Evolutionary conservation across 2,113 vertebrate genomes (phyloP).

Genomic region (Pagrus major): DNA sequence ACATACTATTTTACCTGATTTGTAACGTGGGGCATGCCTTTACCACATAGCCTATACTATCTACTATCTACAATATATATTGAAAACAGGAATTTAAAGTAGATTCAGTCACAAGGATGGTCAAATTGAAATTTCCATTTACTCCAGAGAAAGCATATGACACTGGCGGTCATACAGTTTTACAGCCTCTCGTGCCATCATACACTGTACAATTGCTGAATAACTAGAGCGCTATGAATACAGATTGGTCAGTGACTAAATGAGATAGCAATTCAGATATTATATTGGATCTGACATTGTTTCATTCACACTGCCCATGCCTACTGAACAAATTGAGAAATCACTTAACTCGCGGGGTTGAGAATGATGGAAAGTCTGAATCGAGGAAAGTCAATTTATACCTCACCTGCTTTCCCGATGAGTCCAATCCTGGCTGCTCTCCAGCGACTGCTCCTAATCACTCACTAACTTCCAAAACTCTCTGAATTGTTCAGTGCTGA

Average conservation of each 20-base stretch:
- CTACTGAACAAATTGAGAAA: slow-evolving; percentile 45
- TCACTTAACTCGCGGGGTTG: slow-evolving; percentile 38
- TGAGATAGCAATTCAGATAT: slow-evolving; percentile 33
- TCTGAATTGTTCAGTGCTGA: slow-evolving; percentile 13
- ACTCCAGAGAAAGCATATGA: not conserved
- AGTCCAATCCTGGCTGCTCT: slow-evolving; percentile 43
- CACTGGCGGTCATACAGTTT: not conserved
- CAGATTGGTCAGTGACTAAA: slow-evolving; percentile 36
- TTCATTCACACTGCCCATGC: slow-evolving; percentile 31
- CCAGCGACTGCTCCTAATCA: slow-evolving; percentile 54
- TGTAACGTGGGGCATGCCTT: not conserved
- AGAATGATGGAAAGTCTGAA: slow-evolving; percentile 43
- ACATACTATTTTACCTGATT: not conserved
- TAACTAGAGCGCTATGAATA: not conserved
- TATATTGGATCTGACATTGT: slow-evolving; percentile 54
- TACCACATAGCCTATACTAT: too few species aligned
- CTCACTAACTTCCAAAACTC: slow-evolving; percentile 49
- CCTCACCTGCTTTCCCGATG: slow-evolving; percentile 38
- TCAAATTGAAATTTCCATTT: not conserved
- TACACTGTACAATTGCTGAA: not conserved
- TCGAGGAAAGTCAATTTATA: slow-evolving; percentile 55
- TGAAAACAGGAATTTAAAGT: not conserved
- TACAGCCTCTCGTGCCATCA: not conserved
- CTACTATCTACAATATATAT: not conserved
- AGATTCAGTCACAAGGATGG: not conserved